phyloP scores from a whole-genome alignment of 1,140 invertebrate species.

The Dreissena polymorpha region DNA sequence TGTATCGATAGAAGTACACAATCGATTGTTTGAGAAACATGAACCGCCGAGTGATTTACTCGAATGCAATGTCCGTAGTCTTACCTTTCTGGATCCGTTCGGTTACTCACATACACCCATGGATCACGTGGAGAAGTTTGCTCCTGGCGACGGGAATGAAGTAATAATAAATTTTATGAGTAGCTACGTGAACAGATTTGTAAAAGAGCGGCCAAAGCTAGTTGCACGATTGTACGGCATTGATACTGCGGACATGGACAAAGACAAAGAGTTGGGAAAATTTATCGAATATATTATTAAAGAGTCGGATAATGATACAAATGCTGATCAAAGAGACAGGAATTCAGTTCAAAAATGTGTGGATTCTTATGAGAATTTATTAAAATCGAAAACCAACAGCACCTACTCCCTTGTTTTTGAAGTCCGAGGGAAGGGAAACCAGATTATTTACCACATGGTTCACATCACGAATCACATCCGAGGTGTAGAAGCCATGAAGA shows the following conservation, averaged over 20 bases:
- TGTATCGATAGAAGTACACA: neutral
- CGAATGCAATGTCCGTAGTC: neutral
- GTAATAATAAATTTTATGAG: constrained; percentile 27
- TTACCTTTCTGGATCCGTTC: constrained; percentile 24
- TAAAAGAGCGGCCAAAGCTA: too few species aligned
- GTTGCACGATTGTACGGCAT: neutral
- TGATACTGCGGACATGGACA: neutral
- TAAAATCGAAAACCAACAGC: neutral
- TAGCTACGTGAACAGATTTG: constrained; percentile 22
- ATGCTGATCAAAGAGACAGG: neutral
- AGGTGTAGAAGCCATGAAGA: constrained; percentile 12
- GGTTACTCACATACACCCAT: constrained; percentile 23
- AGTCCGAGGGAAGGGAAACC: neutral
- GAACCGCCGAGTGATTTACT: neutral
- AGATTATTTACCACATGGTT: constrained; percentile 13
- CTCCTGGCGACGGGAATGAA: neutral
- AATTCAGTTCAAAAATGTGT: neutral
- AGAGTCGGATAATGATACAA: neutral
- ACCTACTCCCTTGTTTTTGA: constrained; percentile 3
- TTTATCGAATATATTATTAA: neutral
- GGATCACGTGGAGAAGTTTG: constrained; percentile 6
- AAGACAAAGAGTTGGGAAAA: neutral
- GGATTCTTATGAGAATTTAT: neutral
- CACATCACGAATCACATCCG: neutral
- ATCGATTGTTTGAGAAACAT: neutral